Conservation (phyloP, 2,888 invertebrate genomes). For the Aplocera efformata region DNA sequence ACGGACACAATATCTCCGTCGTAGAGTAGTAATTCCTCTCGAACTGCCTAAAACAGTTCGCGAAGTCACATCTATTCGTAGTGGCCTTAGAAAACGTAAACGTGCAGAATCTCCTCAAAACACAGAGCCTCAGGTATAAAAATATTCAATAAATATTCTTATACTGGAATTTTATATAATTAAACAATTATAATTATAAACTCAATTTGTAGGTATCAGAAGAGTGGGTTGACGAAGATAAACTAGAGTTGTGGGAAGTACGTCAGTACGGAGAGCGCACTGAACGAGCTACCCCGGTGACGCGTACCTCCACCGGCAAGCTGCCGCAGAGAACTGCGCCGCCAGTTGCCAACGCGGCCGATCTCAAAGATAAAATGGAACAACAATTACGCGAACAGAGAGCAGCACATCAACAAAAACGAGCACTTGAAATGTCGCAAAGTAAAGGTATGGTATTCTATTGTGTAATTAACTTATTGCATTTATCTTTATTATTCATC, state of each 20-base stretch:
- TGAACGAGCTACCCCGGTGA: conserved; percentile 87
- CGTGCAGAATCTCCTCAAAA: conserved; percentile 96
- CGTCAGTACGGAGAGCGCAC: conserved; percentile 92
- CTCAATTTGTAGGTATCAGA: conserved; percentile 84
- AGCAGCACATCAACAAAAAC: conserved; percentile 93
- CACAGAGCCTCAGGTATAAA: conserved; percentile 89
- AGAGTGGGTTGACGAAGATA: conserved; percentile 98
- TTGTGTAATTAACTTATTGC: not conserved
- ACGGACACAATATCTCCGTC: conserved; percentile 93
- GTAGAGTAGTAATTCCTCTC: conserved; percentile 96
- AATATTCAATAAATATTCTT: not conserved
- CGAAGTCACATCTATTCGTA: conserved; percentile 96
- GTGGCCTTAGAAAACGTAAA: conserved; percentile 95
- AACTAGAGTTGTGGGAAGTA: conserved; percentile 97
- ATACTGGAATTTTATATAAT: no score
- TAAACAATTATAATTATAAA: no score
- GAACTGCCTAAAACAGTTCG: conserved; percentile 95
- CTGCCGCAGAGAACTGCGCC: conserved; percentile 74
- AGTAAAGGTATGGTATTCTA: conserved; percentile 54
- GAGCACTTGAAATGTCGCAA: conserved; percentile 84
- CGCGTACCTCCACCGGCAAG: conserved; percentile 89
- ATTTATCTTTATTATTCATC: not conserved
- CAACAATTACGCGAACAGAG: conserved; percentile 93
- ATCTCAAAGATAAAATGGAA: conserved; percentile 94
- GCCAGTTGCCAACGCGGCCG: conserved; percentile 83